Conservation (phyloP, 64 coral and sea anemone species). For the Montipora capricornis region DNA sequence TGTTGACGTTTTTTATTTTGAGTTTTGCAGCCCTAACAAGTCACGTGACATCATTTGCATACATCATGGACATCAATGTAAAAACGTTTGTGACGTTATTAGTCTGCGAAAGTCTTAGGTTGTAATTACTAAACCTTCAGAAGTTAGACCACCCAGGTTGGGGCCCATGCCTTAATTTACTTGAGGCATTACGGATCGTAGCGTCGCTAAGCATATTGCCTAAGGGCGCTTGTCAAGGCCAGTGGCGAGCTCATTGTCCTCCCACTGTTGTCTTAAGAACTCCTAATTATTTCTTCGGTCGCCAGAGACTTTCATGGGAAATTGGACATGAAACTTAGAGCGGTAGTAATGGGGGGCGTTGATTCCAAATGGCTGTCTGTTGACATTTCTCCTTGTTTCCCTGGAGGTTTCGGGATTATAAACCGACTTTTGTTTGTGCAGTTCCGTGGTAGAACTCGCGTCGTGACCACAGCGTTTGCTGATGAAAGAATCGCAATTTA, state of each 20-base stretch:
- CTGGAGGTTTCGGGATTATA: background rate
- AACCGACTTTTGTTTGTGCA: background rate
- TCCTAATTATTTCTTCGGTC: conserved; percentile 34
- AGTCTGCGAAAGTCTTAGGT: no score
- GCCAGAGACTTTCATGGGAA: conserved; percentile 4
- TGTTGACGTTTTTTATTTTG: no score
- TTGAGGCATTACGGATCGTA: background rate
- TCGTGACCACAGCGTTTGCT: conserved; percentile 5
- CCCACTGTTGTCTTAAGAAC: conserved; percentile 53
- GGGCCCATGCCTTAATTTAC: no score
- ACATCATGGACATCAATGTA: no score
- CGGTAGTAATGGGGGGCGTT: conserved; percentile 13
- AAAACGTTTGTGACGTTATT: no score
- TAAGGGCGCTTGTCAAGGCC: background rate
- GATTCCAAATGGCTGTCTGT: background rate
- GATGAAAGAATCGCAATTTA: background rate
- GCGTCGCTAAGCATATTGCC: conserved; percentile 16
- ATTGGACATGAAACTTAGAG: background rate
- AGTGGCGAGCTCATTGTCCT: conserved; percentile 29
- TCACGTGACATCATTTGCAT: no score
- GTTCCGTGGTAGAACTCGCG: background rate
- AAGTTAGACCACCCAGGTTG: no score
- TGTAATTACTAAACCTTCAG: no score
- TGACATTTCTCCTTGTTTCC: conserved; percentile 11
- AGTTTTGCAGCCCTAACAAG: no score